Base-by-base conservation (phyloP, 2,888 invertebrate genomes). In the Polietes domitor region DNA sequence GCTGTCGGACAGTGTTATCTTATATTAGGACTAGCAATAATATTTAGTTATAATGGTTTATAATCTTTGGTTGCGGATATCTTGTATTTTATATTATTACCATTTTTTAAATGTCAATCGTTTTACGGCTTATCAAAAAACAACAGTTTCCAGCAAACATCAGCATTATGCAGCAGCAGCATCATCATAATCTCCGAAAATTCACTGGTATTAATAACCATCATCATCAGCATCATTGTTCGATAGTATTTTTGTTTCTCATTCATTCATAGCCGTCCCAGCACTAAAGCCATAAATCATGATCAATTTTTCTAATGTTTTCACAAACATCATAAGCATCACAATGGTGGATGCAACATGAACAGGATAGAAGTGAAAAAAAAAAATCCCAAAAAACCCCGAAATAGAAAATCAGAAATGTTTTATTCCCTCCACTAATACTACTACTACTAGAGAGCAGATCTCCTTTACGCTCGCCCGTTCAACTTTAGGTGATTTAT, bases 311-410 rank as follows among this genome's bases (percentile, higher is more conserved):
- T 90, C 88, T 87, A 88, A 88, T 89, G 87, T 89, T 89, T 89
- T 89, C 86, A 89, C 87, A 89, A 89, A 89, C 88, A 76, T 72
- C 73, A 88, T n/a, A n/a, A n/a, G n/a, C 86, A 87, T 89, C 88
- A 89, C 87, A 89, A 89, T 88, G 86, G 86, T 88, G 86, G 86
- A 68, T 68, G 68, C 21, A 61, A 61, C 26, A 68, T 68, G 41
- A 68, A 68, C 12, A 61, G 61, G 32, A 43, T 37, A 17, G 47
- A 70, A 24, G 4, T 61, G 65, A 65, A 47, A 63, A 68, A 50
- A 68, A 24, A 47, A 70, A 37, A 50, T 76, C 43, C 19, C 21
- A 47, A 55, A 74, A 74, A 76, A 55, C n/a, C n/a, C 32, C 28
- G 12, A 77, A 58, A 63, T 41, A 50, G 28, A 63, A 72, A 78